Evolutionary conservation across 2,888 invertebrate species (phyloP).

Genomic region (Leistus spinibarbis): DNA sequence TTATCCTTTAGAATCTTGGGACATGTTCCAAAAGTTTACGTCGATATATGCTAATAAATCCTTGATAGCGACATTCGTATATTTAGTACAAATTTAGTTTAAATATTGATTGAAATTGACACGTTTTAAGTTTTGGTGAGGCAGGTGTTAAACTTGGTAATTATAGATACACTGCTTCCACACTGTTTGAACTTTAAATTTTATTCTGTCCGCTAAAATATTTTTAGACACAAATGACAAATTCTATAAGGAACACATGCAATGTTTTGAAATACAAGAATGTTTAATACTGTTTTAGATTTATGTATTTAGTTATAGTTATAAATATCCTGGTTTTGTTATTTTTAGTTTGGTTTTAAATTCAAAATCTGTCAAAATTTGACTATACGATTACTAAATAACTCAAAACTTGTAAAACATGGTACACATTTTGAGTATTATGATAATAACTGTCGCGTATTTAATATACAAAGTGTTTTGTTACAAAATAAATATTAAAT

Average conservation of each 20-base stretch:
- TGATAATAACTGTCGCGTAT: neutral
- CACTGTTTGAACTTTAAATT: neutral
- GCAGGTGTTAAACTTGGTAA: too few species aligned
- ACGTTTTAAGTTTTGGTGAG: too few species aligned
- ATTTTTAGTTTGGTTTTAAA: neutral
- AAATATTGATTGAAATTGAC: too few species aligned
- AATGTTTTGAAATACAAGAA: neutral
- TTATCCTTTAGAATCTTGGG: too few species aligned
- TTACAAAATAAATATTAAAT: neutral
- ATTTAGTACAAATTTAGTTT: too few species aligned
- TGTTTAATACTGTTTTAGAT: neutral
- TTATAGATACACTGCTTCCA: too few species aligned
- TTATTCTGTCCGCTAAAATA: neutral
- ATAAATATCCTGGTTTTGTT: neutral
- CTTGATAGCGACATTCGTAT: too few species aligned
- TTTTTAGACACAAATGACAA: neutral
- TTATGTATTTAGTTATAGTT: neutral
- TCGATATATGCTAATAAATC: too few species aligned
- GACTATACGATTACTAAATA: neutral
- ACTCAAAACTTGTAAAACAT: neutral
- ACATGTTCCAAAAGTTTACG: too few species aligned
- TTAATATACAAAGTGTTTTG: neutral
- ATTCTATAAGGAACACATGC: neutral
- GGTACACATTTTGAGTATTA: neutral
- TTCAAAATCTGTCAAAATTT: neutral